Evolutionary conservation across 1,140 invertebrate genomes (phyloP), one percentile per base, ranked within the genome.

Genomic region (Frieseomelitta varia): DNA sequence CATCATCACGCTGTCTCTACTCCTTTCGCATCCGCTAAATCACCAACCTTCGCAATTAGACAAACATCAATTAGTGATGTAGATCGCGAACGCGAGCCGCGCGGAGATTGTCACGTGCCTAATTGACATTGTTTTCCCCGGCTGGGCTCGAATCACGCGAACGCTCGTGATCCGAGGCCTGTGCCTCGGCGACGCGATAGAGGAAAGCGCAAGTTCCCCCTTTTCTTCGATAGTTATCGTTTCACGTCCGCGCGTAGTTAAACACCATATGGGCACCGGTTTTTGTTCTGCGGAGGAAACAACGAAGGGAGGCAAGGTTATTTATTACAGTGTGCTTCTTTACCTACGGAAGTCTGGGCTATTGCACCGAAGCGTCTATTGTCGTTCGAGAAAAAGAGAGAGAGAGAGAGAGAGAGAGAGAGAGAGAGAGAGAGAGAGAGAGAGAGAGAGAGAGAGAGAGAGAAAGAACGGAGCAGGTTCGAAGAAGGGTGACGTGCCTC

Each of bases 281-380:
- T 88, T 89, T 86, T 81, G 88, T 89, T 69, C 56, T 55, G 73
- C 30, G 27, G 67, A 90, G 82, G 79, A 87, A 91, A 84, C 73
- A 75, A 68, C 83, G 84, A 91, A 87, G 85, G 79, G 74, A 81
- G 81, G 65, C 34, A 65, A 77, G 81, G 77, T 87, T 89, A 87
- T 91, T 91, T 90, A 89, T 91, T 87, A 87, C 87, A 86, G 89
- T 81, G 89, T 84, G 73, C 81, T n/a, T 87, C 87, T 79, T 47
- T 88, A 39, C 87, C 77, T 85, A 89, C 77, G 89, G 89, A 90
- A 90, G 85, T 90, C 77, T 81, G 88, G 83, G 71, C 89, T 89
- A 89, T 89, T 90, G 88, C 89, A 77, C 68, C 51, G 85, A 87
- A 83, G 85, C 69, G 79, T n/a, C 53, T 85, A 87, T 87, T 90